Evolutionary conservation across 1,140 invertebrate species (phyloP), one percentile per base, ranked within the genome.

Genomic region (Arion vulgaris): DNA sequence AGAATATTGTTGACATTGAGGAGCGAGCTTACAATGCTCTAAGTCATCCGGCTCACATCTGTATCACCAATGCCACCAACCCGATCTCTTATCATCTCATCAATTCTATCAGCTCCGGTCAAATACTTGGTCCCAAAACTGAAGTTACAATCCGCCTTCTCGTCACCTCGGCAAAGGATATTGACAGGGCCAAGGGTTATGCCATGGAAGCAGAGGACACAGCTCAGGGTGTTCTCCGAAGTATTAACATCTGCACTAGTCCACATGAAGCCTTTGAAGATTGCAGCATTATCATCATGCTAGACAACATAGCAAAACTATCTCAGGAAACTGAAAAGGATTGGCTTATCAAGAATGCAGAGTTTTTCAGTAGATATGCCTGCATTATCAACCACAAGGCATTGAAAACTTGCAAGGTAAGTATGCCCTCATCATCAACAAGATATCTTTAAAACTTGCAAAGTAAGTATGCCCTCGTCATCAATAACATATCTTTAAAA

Each of bases 171-270:
- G 23, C 34, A 23, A 81, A 87, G 1, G 84, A 91, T 34, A 39
- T 82, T 13, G 87, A 85, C 72, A 45, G 38, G 19, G 78, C 91
- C 51, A 75, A 85, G 51, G 90, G 91, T 26, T 51, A 90, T 15
- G 82, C 85, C 74, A 91, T 92, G 89, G 91, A 92, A 74, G 85
- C 85, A 26, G 74, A 87, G 36, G 91, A 92, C 81, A 75, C 92
- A 71, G 89, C 88, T 19, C 75, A 86, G 77, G 84, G 85, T 39
- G 78, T 89, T 9, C 69, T 92, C 15, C 82, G 89, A 80, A 87
- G 84, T 32, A 84, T 91, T 32, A 78, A 77, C 34, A 86, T 90
- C 15, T 57, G 36, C n/a, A 71, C 53, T 1, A 84, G 90, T 80
- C 39, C 87, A 5, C 69, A 85, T 26, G 85, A 86, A 80, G 91